Evolutionary conservation across 1,140 invertebrate genomes (phyloP).

Genomic region (Pseudomyrmex gracilis): DNA sequence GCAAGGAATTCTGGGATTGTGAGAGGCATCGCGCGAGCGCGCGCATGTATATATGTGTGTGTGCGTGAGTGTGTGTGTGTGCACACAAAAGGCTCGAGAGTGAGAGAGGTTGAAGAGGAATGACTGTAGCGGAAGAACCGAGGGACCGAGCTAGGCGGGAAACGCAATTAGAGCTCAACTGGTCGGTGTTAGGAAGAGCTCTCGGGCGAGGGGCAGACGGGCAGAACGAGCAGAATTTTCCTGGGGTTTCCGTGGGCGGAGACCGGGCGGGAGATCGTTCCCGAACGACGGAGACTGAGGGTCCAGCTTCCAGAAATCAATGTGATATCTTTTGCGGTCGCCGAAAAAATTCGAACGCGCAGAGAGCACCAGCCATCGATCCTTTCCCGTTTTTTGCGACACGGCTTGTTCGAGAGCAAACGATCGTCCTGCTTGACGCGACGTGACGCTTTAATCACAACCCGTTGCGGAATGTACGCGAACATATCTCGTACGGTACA

Average conservation of each 20-base stretch:
- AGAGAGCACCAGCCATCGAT: slow-evolving; percentile 30
- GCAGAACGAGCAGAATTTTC: slow-evolving; percentile 48
- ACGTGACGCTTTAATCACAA: slow-evolving; percentile 13
- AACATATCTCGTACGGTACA: neutral
- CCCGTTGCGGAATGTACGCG: neutral
- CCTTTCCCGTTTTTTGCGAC: slow-evolving; percentile 6
- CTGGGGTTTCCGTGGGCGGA: slow-evolving; percentile 55
- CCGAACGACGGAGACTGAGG: slow-evolving; percentile 36
- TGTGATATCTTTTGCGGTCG: slow-evolving; percentile 67
- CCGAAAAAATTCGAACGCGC: slow-evolving; percentile 50
- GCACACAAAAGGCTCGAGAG: slow-evolving; percentile 50
- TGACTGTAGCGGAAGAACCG: slow-evolving; percentile 59
- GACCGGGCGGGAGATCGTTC: slow-evolving; percentile 57
- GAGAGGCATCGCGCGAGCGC: slow-evolving; percentile 18
- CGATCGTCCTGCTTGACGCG: slow-evolving; percentile 2
- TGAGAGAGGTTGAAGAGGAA: slow-evolving; percentile 61
- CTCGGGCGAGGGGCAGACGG: slow-evolving; percentile 17
- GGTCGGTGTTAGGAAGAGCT: slow-evolving; percentile 66
- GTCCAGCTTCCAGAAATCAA: slow-evolving; percentile 71
- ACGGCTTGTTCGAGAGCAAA: neutral
- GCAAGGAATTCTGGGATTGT: slow-evolving; percentile 56
- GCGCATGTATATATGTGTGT: slow-evolving; percentile 2
- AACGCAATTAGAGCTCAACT: slow-evolving; percentile 78
- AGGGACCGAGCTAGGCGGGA: slow-evolving; percentile 66
- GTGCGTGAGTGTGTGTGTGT: slow-evolving; percentile 39